Conservation (phyloP, 2,113 vertebrate genomes). For the Osmerus eperlanus region DNA sequence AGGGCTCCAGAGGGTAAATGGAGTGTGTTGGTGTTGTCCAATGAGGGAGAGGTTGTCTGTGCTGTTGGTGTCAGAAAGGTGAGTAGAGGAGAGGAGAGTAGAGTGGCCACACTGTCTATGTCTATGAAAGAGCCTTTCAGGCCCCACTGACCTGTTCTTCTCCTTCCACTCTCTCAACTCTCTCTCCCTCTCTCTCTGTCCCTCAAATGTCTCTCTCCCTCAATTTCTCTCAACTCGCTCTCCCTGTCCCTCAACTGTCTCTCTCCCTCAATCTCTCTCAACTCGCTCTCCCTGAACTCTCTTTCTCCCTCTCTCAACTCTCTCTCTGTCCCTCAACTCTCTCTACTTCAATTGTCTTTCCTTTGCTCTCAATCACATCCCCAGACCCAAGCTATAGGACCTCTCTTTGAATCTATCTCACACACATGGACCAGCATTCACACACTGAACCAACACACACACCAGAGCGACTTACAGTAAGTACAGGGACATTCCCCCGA, state of each 20-base stretch:
- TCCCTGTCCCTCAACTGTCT: too few relatives aligned
- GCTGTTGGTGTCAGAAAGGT: constrained; percentile 1
- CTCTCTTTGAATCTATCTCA: constrained; percentile 3
- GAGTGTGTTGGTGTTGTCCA: neutral
- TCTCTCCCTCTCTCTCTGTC: neutral
- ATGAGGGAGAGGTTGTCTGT: neutral
- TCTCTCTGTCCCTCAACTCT: too few relatives aligned
- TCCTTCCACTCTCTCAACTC: neutral
- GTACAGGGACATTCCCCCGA: too few relatives aligned
- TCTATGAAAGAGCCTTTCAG: constrained; percentile 51
- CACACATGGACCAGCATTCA: neutral
- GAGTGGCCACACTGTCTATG: constrained; percentile 43
- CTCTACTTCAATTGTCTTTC: too few relatives aligned
- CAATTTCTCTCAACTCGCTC: too few relatives aligned
- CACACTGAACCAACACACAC: constrained; percentile 4
- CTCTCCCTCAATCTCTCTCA: too few relatives aligned
- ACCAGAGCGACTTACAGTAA: too few relatives aligned
- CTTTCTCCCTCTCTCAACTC: too few relatives aligned
- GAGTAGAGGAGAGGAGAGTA: constrained; percentile 26
- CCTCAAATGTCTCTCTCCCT: too few relatives aligned
- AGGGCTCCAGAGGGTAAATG: constrained; percentile 2
- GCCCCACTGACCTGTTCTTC: neutral
- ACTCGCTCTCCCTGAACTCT: too few relatives aligned
- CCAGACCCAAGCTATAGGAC: constrained; percentile 1
- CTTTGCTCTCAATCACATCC: neutral